phyloP scores from a whole-genome alignment of 2,888 invertebrate genomes.

The Criorhina ranunculi region DNA sequence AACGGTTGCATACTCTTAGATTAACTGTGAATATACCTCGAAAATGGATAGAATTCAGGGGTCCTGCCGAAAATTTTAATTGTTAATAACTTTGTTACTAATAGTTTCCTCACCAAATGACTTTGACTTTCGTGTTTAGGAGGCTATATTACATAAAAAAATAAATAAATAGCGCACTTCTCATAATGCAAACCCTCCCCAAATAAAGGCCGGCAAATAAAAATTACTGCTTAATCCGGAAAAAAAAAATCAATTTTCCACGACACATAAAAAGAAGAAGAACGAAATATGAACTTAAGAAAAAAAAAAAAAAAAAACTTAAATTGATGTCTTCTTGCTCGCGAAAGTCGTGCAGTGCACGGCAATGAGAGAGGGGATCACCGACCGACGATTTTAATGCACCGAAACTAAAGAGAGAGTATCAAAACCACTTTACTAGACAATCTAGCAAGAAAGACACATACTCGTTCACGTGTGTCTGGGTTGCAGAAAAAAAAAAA shows the following conservation, averaged over 20 bases:
- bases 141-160: no score
- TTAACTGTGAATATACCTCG: no score
- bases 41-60: no score
- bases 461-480: conserved; percentile 59
- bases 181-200: no score
- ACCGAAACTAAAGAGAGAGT: conserved; percentile 26
- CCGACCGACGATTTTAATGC: conserved; percentile 21
- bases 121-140: no score
- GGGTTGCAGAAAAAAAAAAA: conserved; percentile 18
- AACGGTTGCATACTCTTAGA: no score
- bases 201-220: not conserved
- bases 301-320: conserved; percentile 4
- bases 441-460: conserved; percentile 16
- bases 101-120: no score
- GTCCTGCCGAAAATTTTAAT: no score
- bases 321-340: conserved; percentile 23
- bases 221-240: conserved; percentile 5
- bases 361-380: not conserved
- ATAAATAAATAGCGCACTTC: no score
- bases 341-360: not conserved
- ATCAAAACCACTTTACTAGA: conserved; percentile 17
- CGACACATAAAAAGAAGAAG: conserved; percentile 13
- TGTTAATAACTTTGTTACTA: no score
- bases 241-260: conserved; percentile 14
- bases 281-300: not conserved